Conservation (phyloP, 2,113 vertebrate species). For the Pachypanchax playfairii region DNA sequence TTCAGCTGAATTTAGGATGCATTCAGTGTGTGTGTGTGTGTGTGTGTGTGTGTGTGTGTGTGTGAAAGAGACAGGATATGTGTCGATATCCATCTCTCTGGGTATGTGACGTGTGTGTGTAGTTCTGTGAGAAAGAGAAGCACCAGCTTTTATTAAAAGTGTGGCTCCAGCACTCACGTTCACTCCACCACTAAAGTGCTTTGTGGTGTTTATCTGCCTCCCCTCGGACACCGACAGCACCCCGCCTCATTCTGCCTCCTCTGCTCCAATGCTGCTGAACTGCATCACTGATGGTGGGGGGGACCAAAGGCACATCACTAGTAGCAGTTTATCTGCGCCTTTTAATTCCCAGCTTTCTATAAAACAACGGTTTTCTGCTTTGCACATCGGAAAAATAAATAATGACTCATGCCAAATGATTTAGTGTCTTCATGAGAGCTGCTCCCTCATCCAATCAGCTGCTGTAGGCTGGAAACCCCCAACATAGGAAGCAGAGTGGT, state of each 20-base stretch:
- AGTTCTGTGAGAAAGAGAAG: conserved; percentile 48
- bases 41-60: conserved; percentile 5
- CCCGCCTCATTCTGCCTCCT: conserved; percentile 67
- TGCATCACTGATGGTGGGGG: conserved; percentile 54
- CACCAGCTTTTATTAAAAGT: conserved; percentile 78
- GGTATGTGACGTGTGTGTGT: conserved; percentile 32
- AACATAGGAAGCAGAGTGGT: conserved; percentile 50
- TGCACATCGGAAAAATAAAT: conserved; percentile 27
- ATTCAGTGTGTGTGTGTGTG: not conserved
- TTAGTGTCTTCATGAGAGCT: conserved; percentile 11
- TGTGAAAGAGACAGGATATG: not conserved
- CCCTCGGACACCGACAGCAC: conserved; percentile 77
- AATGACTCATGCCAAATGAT: conserved; percentile 23
- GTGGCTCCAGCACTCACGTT: conserved; percentile 84
- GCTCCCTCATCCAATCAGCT: conserved; percentile 35
- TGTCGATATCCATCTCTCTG: conserved; percentile 17
- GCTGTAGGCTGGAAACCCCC: conserved; percentile 50
- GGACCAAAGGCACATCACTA: conserved; percentile 19
- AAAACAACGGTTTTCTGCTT: conserved; percentile 9
- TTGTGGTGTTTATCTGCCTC: conserved; percentile 80
- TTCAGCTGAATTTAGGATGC: conserved; percentile 49
- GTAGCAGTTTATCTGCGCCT: no score
- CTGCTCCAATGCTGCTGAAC: conserved; percentile 58
- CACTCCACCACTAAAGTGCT: conserved; percentile 80
- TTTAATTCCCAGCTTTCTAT: no score